Percentiles rank a stretch among this genome's conserved stretches.
Conservation (phyloP, 2,113 vertebrate species). For the Camelus bactrianus region DNA sequence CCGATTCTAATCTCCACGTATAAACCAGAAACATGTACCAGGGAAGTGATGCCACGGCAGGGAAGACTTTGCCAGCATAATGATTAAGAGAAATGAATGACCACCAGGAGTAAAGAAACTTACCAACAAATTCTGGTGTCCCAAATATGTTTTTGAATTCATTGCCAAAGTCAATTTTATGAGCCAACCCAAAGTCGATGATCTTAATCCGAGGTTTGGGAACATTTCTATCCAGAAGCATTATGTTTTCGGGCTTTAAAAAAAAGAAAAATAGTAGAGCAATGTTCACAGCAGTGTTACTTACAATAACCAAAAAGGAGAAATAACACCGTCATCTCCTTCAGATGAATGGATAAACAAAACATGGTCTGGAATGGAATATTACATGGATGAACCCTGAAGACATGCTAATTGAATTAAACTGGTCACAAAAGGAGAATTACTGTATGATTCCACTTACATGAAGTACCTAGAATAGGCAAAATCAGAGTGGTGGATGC, state of each 20-base stretch:
- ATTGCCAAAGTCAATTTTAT: conserved; percentile 98
- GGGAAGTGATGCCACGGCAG: background rate
- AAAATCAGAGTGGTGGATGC: background rate
- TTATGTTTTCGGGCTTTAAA: conserved; percentile 98
- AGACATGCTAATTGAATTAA: background rate
- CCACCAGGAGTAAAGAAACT: conserved; percentile 81
- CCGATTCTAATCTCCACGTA: background rate
- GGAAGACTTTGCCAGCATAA: background rate
- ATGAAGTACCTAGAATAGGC: background rate
- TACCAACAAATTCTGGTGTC: conserved; percentile 98
- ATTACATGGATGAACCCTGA: background rate
- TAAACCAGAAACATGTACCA: background rate
- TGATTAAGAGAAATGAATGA: background rate
- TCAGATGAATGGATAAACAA: background rate
- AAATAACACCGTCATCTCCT: background rate
- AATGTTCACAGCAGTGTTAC: background rate
- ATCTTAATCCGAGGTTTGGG: conserved; percentile 98
- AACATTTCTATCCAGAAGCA: conserved; percentile 95
- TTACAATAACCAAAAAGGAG: background rate
- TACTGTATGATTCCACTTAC: background rate
- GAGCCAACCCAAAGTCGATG: conserved; percentile 98
- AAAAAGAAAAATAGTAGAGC: background rate
- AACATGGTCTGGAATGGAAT: background rate
- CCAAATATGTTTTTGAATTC: conserved; percentile 99
- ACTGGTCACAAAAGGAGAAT: background rate